Evolutionary conservation across 2,113 vertebrate genomes (phyloP), one percentile per base, ranked within the genome.

Genomic region (Glaucidium brasilianum): DNA sequence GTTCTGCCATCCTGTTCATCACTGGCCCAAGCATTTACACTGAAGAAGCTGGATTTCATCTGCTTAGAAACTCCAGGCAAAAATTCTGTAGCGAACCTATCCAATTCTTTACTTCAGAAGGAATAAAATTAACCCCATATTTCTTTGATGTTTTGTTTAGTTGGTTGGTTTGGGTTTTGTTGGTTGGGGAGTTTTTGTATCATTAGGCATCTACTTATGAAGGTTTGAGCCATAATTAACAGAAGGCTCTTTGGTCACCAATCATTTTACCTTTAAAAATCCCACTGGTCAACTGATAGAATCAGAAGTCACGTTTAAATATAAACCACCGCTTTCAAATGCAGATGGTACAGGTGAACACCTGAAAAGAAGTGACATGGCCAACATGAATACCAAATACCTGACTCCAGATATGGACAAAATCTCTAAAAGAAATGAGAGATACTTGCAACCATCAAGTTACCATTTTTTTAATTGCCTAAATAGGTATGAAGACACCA

Each of bases 41-140:
- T 32, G 4, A 19, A n/a, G 16, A 3, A n/a, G 20, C 1, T 39
- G 45, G 22, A 60, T 81, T 76, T 55, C 0, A 0, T 10, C 62
- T 34, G 12, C 15, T 10, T 32, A 67, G 52, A 77, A 92, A 35
- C 13, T 14, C 29, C 26, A 18, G 4, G 8, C 3, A 50, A 69
- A 37, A 21, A 30, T 15, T 59, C n/a, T 35, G 22, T 14, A 50
- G 35, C 16, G 21, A 82, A 67, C 5, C 8, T 55, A 30, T 14
- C 43, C 9, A 23, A 5, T 37, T 62, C 23, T 50, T 71, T n/a
- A 56, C 25, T 59, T 58, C 49, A 53, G 10, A 47, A 58, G 6
- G 25, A 68, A 35, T n/a, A 37, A 58, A 58, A 29, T 37, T 29
- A 67, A 56, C 7, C 12, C 47, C 3, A 2, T 29, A 18, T 58